Percentiles rank a stretch among this genome's conserved stretches.
phyloP scores from a whole-genome alignment of 2,888 invertebrate species.

The Rhagonycha lutea region DNA sequence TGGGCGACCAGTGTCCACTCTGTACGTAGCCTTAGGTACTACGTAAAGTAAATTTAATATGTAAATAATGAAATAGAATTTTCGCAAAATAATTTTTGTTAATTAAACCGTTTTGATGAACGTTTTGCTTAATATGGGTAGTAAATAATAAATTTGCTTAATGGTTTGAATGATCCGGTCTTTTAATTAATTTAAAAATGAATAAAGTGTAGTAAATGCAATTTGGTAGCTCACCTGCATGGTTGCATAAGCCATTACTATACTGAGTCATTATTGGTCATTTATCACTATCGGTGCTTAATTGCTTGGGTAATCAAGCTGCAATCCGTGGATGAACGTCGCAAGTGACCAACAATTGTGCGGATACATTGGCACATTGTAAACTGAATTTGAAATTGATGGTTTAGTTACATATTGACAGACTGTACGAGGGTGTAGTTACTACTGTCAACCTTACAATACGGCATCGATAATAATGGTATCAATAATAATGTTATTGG shows the following conservation, averaged over 20 bases:
- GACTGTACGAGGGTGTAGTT: background rate
- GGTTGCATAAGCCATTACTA: slow-evolving; percentile 46
- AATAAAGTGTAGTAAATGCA: slow-evolving; percentile 23
- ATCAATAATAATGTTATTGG: slow-evolving; percentile 43
- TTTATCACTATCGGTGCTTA: slow-evolving; percentile 51
- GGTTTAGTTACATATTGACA: slow-evolving; percentile 25
- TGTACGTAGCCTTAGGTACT: too few species aligned
- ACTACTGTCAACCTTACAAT: slow-evolving; percentile 14
- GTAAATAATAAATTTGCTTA: background rate
- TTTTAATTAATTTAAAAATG: background rate
- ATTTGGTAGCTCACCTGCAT: slow-evolving; percentile 44
- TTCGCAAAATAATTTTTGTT: background rate
- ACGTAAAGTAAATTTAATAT: background rate
- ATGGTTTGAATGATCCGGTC: background rate
- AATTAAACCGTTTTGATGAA: background rate
- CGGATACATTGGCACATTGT: slow-evolving; percentile 48
- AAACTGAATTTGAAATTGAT: slow-evolving; percentile 49
- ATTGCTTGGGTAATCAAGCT: slow-evolving; percentile 50
- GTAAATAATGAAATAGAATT: background rate
- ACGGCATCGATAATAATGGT: slow-evolving; percentile 8
- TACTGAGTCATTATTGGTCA: slow-evolving; percentile 50
- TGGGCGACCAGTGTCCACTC: too few species aligned
- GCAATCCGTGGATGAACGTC: slow-evolving; percentile 39
- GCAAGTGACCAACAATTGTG: slow-evolving; percentile 33
- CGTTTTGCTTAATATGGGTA: background rate